phyloP scores from a whole-genome alignment of 2,113 vertebrate genomes.

The Catharus fuscescens region DNA sequence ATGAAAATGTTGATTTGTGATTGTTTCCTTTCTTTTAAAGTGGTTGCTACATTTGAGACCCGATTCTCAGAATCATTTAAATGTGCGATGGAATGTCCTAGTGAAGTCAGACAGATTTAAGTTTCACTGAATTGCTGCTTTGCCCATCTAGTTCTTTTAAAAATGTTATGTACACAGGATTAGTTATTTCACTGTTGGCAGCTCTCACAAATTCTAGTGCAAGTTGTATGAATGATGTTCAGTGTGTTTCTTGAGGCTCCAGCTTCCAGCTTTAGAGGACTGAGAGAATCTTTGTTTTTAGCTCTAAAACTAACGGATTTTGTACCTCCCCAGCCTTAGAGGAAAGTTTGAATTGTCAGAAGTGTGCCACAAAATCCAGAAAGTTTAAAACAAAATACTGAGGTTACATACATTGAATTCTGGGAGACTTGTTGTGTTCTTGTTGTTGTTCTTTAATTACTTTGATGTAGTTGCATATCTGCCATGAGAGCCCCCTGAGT shows the following conservation, averaged over 20 bases:
- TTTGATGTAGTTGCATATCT: not conserved
- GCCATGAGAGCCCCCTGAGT: not conserved
- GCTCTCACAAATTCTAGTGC: not conserved
- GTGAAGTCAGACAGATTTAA: slow-evolving; percentile 10
- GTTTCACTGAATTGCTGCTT: not conserved
- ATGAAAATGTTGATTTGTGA: not conserved
- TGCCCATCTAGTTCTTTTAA: slow-evolving; percentile 8
- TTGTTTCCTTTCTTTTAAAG: slow-evolving; percentile 9
- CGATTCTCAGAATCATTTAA: not conserved
- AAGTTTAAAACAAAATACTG: not conserved
- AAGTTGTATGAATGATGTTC: slow-evolving; percentile 27
- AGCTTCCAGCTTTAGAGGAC: not conserved
- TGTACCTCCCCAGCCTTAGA: not conserved
- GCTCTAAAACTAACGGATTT: not conserved
- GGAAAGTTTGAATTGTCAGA: not conserved
- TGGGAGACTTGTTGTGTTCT: fast-evolving
- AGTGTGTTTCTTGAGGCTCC: slow-evolving; percentile 30
- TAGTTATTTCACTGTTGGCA: slow-evolving; percentile 55
- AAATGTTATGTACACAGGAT: slow-evolving; percentile 23
- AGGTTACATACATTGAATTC: not conserved
- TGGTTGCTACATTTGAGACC: not conserved
- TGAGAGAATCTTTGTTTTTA: slow-evolving; percentile 55
- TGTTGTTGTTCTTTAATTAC: not conserved
- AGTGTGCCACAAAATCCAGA: not conserved
- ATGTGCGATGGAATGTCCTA: not conserved